Evolutionary conservation across 2,113 vertebrate genomes (phyloP), one percentile per base, ranked within the genome.

Genomic region (Ictidomys tridecemlineatus): DNA sequence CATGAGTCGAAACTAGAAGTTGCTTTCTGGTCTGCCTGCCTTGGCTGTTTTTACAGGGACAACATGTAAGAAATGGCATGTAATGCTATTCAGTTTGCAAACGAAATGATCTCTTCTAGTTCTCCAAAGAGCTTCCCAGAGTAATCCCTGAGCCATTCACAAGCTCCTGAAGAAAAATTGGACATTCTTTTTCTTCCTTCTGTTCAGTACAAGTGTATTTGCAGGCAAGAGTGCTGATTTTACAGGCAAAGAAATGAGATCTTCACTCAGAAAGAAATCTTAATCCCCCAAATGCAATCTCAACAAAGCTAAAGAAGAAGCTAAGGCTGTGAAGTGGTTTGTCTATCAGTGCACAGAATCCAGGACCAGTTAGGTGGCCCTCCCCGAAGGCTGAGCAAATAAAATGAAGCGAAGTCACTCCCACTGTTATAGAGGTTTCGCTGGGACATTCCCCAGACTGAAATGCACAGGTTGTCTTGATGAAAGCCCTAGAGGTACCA

Each of bases 221-320:
- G 11, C 32, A 92, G 34, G 20, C 20, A 80, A 10, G 14, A 30
- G 51, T 73, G 26, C 63, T 70, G 93, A 78, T 74, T 92, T 91
- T 53, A 22, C 9, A 7, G 69, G 58, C 48, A 84, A 56, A 85
- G 88, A 91, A 18, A 67, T 86, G 76, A 32, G 5, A 78, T 84
- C 4, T 63, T 96, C 69, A 73, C 42, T 53, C 30, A 92, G 61
- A 87, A 76, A 63, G 28, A 89, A 95, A 67, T 53, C n/a, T 91
- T 82, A 87, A 72, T 74, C 11, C 7, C 26, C 34, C 20, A 92
- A 84, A 83, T 9, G 73, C 7, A 5, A 37, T 87, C 4, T 92
- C 56, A 90, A 53, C 48, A 86, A 93, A 89, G 24, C 16, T 18
- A 32, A 30, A 93, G 76, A 63, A 87, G 30, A 70, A 76, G 28